phyloP scores from a whole-genome alignment of 2,113 vertebrate species.

The Struthidea cinerea region DNA sequence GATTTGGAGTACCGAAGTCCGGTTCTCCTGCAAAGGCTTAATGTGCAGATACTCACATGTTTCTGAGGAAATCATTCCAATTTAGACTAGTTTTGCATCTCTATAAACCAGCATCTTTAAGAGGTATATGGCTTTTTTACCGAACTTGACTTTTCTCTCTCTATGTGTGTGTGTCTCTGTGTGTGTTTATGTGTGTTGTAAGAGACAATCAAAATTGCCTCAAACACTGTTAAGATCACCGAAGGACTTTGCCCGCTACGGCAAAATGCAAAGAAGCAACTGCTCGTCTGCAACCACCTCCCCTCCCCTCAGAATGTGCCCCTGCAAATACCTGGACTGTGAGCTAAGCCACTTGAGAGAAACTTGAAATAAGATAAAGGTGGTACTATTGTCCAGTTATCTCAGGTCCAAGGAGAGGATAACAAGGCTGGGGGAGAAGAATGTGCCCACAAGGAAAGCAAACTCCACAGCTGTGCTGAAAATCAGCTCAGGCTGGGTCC shows the following conservation, averaged over 20 bases:
- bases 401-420: not conserved
- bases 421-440: not conserved
- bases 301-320: accelerated
- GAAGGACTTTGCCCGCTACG: not conserved
- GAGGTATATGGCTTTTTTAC: not conserved
- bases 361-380: not conserved
- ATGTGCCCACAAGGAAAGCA: not conserved
- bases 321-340: not conserved
- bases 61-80: not conserved
- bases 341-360: not conserved
- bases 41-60: not conserved
- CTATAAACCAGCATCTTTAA: not conserved
- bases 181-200: accelerated
- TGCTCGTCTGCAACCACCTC: not conserved
- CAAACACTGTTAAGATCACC: not conserved
- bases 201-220: not conserved
- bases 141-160: not conserved
- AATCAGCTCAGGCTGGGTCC: not conserved
- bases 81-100: not conserved
- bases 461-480: not conserved
- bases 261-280: not conserved
- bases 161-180: not conserved
- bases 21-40: no score
- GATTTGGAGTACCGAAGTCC: no score
- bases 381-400: not conserved